Evolutionary conservation across 2,797 vertebrate genomes (phyloP), one percentile per base, ranked within the genome.

Genomic region (Anas bahamensis): DNA sequence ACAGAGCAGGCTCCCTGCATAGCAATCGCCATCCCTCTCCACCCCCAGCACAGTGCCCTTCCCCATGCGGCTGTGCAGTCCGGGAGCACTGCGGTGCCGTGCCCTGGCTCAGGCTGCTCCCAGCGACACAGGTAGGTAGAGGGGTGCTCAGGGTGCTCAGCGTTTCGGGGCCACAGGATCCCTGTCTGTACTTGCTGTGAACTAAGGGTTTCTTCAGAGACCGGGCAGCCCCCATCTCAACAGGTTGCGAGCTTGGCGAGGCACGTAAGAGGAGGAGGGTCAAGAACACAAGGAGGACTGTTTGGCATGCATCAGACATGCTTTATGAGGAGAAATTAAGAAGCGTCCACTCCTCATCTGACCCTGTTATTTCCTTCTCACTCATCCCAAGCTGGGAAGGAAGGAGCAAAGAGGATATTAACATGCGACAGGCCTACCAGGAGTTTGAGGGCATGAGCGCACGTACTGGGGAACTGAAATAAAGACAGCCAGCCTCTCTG

Each of bases 161-260:
- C 2, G 0, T 17, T 42, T 8, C 29, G 8, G 1, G 1, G 2
- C 9, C 53, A 23, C 37, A 2, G 66, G 28, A 64, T 28, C 60
- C 31, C 55, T 17, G 0, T 35, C 59, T 17, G 0, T 4, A 22
- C 4, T 29, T 0, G 29, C 0, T 2, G 13, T 0, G 11, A 53
- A 14, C 3, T 13, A 44, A 11, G 31, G 26, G 10, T 9, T 48
- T 46, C 6, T 33, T 3, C 26, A 2, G 41, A 1, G 29, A 8
- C 26, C 29, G 11, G 10, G 70, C 0, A 57, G 70, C 48, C 13
- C 52, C 56, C 60, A 26, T 5, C 41, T 10, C 1, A 0, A 7
- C 9, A 0, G 2, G 10, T 1, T 7, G n/a, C 10, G 5, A 4
- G 57, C 10, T 29, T 29, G 23, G 46, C 4, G 4, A 37, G 35